Evolutionary conservation across 2,113 vertebrate genomes (phyloP), one percentile per base, ranked within the genome.

Genomic region (Potamarius usumacintae): DNA sequence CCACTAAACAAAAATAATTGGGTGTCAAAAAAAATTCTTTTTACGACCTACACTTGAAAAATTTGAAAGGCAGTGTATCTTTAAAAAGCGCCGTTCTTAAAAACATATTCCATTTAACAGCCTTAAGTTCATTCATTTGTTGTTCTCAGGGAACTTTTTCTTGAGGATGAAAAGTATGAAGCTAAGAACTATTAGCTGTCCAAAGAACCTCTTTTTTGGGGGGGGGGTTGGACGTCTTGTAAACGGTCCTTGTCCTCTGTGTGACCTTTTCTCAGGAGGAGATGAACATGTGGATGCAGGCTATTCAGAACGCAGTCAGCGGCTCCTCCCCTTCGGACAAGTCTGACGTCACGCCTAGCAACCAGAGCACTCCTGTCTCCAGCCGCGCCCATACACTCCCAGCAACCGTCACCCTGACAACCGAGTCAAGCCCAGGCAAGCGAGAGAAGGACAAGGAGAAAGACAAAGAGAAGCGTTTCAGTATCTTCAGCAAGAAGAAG

Each of bases 401-500:
- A 9, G 95, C 97, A 91, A 95, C 95, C 0, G 96, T 97, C 90
- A 96, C 96, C 81, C 93, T 97, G 86, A 95, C 96, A 91, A 96
- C 95, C 74, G 97, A 98, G 92, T 97, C 97, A 86, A 98, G 97
- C 94, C 97, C 97, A 10, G 97, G 97, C 85, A 98, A 97, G 94
- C 93, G 97, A 82, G 97, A 98, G 91, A 99, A 98, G 91, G 97
- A 99, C 92, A 99, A 98, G 93, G 98, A 99, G 92, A 94, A 94
- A 86, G 94, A 94, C 93, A 97, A 98, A 90, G 98, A 99, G 94
- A 99, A 99, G 91, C 95, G 98, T 90, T 99, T 99, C 95, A 99
- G 97, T 92, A 96, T 99, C 90, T 99, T 99, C 93, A 97, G 98
- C 94, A 99, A 99, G 94, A 99, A 99, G 95, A 99, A 99, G 89